These are phyloP conservation scores for Xylota segnis DNA, from an alignment of 2,888 invertebrate genomes.

Conservation along the genomic window DNA sequence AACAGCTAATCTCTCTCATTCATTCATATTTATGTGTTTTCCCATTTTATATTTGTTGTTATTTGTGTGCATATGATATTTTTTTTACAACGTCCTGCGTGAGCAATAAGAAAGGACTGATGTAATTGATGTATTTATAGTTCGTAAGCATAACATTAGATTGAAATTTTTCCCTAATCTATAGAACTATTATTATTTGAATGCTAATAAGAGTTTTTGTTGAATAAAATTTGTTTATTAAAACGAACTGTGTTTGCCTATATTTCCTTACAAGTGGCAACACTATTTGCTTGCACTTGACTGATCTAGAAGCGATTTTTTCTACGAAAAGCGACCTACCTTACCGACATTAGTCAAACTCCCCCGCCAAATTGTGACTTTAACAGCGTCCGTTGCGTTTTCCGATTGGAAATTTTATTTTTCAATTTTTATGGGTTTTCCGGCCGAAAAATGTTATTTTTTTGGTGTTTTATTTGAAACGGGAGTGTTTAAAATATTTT, in stretches of 20 bases:
- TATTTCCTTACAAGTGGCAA: too few species aligned
- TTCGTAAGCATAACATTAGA: slow-evolving; percentile 2
- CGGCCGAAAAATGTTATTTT: background rate
- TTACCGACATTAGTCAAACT: background rate
- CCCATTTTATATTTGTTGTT: slow-evolving; percentile 11
- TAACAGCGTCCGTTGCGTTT: background rate
- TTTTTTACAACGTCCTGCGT: slow-evolving; percentile 2
- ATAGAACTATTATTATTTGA: slow-evolving; percentile 5
- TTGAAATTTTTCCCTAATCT: background rate
- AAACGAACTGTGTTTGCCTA: background rate
- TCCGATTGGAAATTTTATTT: background rate
- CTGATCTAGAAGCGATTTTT: too few species aligned
- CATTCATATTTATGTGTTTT: background rate
- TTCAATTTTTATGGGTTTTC: background rate
- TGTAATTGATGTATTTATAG: slow-evolving; percentile 8
- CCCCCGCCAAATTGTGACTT: background rate
- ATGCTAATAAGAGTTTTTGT: slow-evolving; percentile 15
- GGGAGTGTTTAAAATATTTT: background rate
- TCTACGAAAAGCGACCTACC: too few species aligned
- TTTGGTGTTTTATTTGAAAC: background rate
- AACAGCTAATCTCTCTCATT: background rate
- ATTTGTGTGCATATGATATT: background rate
- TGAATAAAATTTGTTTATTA: slow-evolving; percentile 2
- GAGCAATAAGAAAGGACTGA: slow-evolving; percentile 5
- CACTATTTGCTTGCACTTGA: too few species aligned